Base-by-base conservation (phyloP, 2,113 vertebrate genomes). In the Girardinichthys multiradiatus region DNA sequence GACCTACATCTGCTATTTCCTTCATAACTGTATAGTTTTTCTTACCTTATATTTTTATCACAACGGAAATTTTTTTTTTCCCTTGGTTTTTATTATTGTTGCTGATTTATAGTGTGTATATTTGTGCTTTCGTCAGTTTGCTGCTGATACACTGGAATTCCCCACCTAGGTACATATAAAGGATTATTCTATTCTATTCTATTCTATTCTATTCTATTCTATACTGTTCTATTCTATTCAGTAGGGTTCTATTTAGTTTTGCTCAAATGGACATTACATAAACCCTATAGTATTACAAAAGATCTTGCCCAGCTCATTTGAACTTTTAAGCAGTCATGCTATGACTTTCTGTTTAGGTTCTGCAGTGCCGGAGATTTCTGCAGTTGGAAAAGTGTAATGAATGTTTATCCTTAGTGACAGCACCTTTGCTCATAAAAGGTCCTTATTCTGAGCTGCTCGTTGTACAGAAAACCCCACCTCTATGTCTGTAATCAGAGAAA, bases 401-500 rank as follows among this genome's bases (percentile, higher is more conserved):
- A 35, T 35, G 3, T 35, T 35, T 5, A 10, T 7, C 35, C 35
- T 35, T 5, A 35, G 35, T 24, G 45, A 48, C 19, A 8, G 4
- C 45, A 19, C 45, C 19, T 24, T 48, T 21, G 6, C 45, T 54
- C 48, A 54, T 4, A 54, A 21, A 7, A 54, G 48, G 21, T 54
- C 21, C 6, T 54, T 54, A 21, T n/a, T 54, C 48, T 54, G 48
- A 54, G 21, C 48, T n/a, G 48, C 48, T 54, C 4, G 21, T 10
- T n/a, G 48, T n/a, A 6, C 24, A n/a, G 48, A 54, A 21, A 21
- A 54, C 8, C 27, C 74, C 37, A 80, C 57, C 74, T 70, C 67
- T n/a, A 1, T 15, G 57, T 26, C 30, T 65, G 33, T 70, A 75
- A 77, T 74, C 70, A 24, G 73, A 39, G 67, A 21, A 59, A 29